Percentiles rank a stretch among this genome's conserved stretches.
Conservation (phyloP, 2,113 vertebrate species). For the Petromus typicus region DNA sequence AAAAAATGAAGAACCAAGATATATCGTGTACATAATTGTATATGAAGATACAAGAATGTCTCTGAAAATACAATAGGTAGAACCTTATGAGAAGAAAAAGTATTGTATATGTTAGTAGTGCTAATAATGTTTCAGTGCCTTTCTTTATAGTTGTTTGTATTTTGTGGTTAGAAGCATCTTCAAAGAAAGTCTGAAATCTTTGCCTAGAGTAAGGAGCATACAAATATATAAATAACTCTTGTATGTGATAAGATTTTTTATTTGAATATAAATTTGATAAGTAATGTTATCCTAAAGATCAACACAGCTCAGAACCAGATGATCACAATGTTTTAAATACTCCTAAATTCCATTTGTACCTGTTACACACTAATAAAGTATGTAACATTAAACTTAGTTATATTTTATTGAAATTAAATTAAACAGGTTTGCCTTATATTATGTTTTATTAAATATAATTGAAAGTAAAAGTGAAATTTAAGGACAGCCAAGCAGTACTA, state of each 20-base stretch:
- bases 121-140: background rate
- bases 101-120: background rate
- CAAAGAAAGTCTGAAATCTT: constrained; percentile 74
- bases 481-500: constrained; percentile 65
- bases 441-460: background rate
- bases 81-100: background rate
- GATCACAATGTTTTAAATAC: constrained; percentile 78
- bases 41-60: constrained; percentile 18
- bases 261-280: constrained; percentile 79
- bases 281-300: constrained; percentile 77
- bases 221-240: constrained; percentile 74
- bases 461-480: constrained; percentile 31
- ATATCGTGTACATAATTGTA: no score
- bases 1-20: no score
- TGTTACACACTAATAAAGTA: constrained; percentile 69
- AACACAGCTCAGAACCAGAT: constrained; percentile 69
- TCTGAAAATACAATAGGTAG: background rate
- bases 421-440: background rate
- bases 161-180: constrained; percentile 68
- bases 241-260: constrained; percentile 72
- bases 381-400: constrained; percentile 62
- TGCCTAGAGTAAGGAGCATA: constrained; percentile 76
- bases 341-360: constrained; percentile 80
- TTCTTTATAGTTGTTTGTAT: constrained; percentile 75
- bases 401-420: constrained; percentile 60